Conservation (phyloP, 2,888 invertebrate species). For the Spodoptera littoralis region DNA sequence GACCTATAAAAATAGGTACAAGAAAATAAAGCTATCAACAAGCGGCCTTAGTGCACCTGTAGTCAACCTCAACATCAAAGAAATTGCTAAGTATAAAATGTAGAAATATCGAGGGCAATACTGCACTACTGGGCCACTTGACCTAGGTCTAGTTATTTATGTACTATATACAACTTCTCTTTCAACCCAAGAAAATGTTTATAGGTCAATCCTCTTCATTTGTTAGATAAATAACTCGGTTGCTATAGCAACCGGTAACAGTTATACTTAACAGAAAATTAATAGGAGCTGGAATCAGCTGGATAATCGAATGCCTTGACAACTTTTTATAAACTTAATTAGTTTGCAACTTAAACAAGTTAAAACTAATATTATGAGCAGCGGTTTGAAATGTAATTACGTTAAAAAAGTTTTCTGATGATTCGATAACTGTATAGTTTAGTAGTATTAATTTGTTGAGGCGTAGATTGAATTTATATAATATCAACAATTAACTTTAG, state of each 20-base stretch:
- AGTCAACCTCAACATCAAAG: constrained; percentile 1
- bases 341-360: neutral
- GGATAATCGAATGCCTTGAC: neutral
- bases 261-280: neutral
- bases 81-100: constrained; percentile 13
- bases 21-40: constrained; percentile 1
- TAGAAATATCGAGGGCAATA: constrained; percentile 11
- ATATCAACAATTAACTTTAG: too few species aligned
- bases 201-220: constrained; percentile 32
- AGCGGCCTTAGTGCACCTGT: neutral
- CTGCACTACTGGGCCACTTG: constrained; percentile 10
- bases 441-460: neutral
- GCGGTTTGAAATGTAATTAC: neutral
- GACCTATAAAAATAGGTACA: too few species aligned
- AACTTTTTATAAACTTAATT: neutral
- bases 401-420: neutral
- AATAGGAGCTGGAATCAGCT: neutral
- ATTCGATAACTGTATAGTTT: neutral
- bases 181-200: constrained; percentile 32
- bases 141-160: constrained; percentile 6
- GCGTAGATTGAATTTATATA: neutral
- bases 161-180: constrained; percentile 5
- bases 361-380: neutral
- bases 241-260: constrained; percentile 5
- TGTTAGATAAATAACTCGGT: constrained; percentile 4